Evolutionary conservation across 1,140 invertebrate genomes (phyloP).

Genomic region (Zaprionus capensis): DNA sequence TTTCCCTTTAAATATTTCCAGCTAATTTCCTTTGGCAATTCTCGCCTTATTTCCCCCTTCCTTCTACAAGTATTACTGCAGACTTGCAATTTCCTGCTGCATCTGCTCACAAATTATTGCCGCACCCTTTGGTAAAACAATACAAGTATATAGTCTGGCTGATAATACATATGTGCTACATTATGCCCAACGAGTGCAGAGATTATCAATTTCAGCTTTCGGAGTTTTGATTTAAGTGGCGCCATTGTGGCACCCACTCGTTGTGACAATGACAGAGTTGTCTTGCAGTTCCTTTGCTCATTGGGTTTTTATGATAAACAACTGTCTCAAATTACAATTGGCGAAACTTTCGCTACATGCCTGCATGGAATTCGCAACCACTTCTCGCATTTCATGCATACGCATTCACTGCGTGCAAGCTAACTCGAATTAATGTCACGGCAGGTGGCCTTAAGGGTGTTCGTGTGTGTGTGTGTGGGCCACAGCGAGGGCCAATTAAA

Average conservation of each 20-base stretch:
- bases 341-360: conserved; percentile 53
- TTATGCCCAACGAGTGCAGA: not conserved
- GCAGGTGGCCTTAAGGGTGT: conserved; percentile 57
- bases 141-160: not conserved
- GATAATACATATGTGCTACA: not conserved
- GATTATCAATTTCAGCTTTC: conserved; percentile 21
- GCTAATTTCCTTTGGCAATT: conserved; percentile 17
- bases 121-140: conserved; percentile 42
- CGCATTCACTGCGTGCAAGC: conserved; percentile 37
- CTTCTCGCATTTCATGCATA: conserved; percentile 40
- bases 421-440: conserved; percentile 76
- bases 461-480: not conserved
- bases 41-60: not conserved
- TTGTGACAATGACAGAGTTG: conserved; percentile 66
- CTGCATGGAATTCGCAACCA: conserved; percentile 16
- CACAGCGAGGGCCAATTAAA: conserved; percentile 59
- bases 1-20: conserved; percentile 30
- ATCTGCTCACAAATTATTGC: conserved; percentile 49
- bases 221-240: conserved; percentile 68
- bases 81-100: conserved; percentile 51
- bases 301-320: conserved; percentile 57
- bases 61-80: not conserved
- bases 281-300: conserved; percentile 4
- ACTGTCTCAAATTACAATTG: conserved; percentile 65
- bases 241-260: conserved; percentile 32